These are phyloP conservation scores for Sycophila sp. DNA, from an alignment of 1,140 invertebrate species.

Conservation along the genomic window DNA sequence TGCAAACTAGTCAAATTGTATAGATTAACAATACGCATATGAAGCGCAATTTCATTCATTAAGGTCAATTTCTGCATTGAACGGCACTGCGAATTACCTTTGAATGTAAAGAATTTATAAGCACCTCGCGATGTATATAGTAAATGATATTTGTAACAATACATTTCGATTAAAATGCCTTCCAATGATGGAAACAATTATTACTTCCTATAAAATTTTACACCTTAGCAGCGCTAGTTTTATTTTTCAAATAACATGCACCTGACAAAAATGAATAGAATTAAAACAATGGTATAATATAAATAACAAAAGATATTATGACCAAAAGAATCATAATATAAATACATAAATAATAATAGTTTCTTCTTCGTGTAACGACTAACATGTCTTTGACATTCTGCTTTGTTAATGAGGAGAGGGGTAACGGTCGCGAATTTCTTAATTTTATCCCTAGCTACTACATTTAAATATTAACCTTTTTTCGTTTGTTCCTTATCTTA, in stretches of 20 bases:
- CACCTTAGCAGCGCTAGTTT: not conserved
- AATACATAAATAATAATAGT: constrained; percentile 12
- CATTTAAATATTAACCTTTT: constrained; percentile 44
- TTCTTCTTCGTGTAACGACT: not conserved
- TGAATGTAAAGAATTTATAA: constrained; percentile 18
- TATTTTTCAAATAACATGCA: not conserved
- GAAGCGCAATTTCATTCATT: constrained; percentile 11
- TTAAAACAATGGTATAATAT: not conserved
- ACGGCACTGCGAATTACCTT: not conserved
- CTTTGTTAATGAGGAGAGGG: not conserved
- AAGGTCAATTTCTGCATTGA: not conserved
- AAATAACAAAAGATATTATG: constrained; percentile 18
- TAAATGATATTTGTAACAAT: constrained; percentile 2
- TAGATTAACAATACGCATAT: constrained; percentile 16
- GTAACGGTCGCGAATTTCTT: constrained; percentile 11
- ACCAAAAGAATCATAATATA: constrained; percentile 22
- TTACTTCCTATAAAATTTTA: constrained; percentile 16
- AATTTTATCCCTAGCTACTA: constrained; percentile 48
- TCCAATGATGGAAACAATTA: not conserved
- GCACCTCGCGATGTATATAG: not conserved
- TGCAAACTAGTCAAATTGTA: constrained; percentile 21
- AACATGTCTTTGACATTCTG: constrained; percentile 3
- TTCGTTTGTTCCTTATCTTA: constrained; percentile 29
- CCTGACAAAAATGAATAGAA: not conserved
- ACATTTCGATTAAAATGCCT: constrained; percentile 7